Evolutionary conservation across 2,797 vertebrate species (phyloP).

Genomic region (Halcyon badia): DNA sequence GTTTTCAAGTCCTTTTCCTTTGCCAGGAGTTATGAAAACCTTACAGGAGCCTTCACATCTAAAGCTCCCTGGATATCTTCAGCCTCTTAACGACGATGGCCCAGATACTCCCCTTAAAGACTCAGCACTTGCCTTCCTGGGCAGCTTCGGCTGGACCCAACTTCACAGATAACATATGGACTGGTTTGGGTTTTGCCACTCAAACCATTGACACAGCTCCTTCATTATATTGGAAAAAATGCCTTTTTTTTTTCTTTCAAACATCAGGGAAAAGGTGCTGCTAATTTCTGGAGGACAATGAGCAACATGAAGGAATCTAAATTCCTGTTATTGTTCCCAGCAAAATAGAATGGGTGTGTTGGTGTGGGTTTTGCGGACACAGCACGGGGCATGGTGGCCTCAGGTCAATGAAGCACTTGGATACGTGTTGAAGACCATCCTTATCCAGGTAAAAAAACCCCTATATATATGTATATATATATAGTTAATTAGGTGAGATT

Average conservation of each 20-base stretch:
- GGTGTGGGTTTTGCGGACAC: neutral
- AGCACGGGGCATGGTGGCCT: neutral
- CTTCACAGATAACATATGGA: neutral
- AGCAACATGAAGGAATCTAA: neutral
- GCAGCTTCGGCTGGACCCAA: neutral
- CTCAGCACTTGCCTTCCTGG: neutral
- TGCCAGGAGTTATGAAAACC: neutral
- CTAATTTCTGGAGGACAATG: neutral
- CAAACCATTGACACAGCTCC: neutral
- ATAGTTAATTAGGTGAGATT: neutral
- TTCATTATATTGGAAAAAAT: neutral
- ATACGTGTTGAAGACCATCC: neutral
- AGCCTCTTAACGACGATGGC: neutral
- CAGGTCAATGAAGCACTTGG: neutral
- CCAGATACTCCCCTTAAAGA: neutral
- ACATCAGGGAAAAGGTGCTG: neutral
- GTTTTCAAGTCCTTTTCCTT: neutral
- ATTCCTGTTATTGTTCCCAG: neutral
- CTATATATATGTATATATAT: no score
- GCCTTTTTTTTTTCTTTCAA: neutral
- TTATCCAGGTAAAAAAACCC: neutral
- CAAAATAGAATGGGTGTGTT: rapidly evolving
- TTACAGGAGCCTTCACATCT: neutral
- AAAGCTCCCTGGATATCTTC: neutral
- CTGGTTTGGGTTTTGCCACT: neutral